Conservation (phyloP, 2,797 vertebrate species). For the Sebastes taczanowskii region DNA sequence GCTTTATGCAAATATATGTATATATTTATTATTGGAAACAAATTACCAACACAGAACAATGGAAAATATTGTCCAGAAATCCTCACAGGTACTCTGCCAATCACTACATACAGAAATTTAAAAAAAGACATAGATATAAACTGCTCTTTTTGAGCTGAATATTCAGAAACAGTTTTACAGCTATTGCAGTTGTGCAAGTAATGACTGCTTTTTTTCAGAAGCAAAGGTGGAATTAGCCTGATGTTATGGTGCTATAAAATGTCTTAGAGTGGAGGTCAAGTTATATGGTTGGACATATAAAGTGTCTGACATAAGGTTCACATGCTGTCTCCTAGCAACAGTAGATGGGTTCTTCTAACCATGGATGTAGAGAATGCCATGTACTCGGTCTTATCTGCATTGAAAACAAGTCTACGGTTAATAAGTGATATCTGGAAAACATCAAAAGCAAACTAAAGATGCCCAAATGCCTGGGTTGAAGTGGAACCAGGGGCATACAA, state of each 20-base stretch:
- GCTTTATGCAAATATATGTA: too few species aligned
- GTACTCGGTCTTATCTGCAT: background rate
- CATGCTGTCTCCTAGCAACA: background rate
- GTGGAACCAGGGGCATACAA: background rate
- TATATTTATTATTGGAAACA: too few species aligned
- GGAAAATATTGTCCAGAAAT: too few species aligned
- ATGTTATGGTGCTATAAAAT: background rate
- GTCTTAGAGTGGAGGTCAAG: background rate
- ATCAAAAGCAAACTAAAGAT: background rate
- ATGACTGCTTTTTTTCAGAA: background rate
- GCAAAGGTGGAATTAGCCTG: background rate
- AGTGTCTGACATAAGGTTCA: background rate
- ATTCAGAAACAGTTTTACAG: background rate
- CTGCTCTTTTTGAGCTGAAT: too few species aligned
- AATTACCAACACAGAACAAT: too few species aligned
- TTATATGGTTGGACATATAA: background rate
- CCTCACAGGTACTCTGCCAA: too few species aligned
- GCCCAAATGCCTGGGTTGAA: background rate
- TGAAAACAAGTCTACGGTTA: background rate
- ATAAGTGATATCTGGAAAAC: background rate
- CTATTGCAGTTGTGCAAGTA: background rate
- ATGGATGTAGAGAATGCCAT: background rate
- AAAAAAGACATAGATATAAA: background rate
- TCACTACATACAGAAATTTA: rapidly evolving
- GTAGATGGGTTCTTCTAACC: background rate